These are phyloP conservation scores for Gobiocypris rarus DNA, from an alignment of 2,113 vertebrate genomes.

Conservation along the genomic window DNA sequence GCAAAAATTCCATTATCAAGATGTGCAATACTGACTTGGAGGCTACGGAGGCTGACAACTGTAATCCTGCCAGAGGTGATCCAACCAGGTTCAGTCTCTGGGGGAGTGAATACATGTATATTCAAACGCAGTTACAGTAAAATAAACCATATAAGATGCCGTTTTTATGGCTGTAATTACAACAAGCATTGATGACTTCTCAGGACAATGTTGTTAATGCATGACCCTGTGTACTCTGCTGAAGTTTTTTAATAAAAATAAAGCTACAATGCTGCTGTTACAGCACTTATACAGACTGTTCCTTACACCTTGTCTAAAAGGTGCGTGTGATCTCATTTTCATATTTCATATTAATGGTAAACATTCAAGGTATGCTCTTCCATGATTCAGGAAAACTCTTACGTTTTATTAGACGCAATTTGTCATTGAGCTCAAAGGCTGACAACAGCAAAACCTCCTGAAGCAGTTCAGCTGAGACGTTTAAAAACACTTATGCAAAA, in stretches of 20 bases:
- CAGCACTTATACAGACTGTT: not conserved
- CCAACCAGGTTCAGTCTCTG: not conserved
- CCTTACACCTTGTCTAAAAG: not conserved
- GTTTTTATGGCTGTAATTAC: not conserved
- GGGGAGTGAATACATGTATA: not conserved
- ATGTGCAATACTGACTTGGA: not conserved
- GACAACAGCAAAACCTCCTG: not conserved
- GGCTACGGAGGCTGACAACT: not conserved
- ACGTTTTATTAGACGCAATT: slow-evolving; percentile 23
- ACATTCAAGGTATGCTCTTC: not conserved
- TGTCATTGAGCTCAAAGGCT: slow-evolving; percentile 37
- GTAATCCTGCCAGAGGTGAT: not conserved
- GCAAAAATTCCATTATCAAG: slow-evolving; percentile 3
- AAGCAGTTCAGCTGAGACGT: slow-evolving; percentile 3
- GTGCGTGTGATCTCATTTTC: not conserved
- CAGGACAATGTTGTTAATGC: not conserved
- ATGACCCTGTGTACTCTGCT: not conserved
- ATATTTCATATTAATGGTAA: slow-evolving; percentile 17
- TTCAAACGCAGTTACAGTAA: not conserved
- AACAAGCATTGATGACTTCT: not conserved
- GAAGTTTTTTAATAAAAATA: not conserved
- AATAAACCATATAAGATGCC: not conserved
- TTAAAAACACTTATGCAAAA: slow-evolving; percentile 31
- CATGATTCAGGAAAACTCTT: not conserved
- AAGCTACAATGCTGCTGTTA: not conserved